A percentile compares a stretch with the other conserved stretches of the same genome.
Conservation (phyloP, 2,113 vertebrate species). For the Otus sunia region DNA sequence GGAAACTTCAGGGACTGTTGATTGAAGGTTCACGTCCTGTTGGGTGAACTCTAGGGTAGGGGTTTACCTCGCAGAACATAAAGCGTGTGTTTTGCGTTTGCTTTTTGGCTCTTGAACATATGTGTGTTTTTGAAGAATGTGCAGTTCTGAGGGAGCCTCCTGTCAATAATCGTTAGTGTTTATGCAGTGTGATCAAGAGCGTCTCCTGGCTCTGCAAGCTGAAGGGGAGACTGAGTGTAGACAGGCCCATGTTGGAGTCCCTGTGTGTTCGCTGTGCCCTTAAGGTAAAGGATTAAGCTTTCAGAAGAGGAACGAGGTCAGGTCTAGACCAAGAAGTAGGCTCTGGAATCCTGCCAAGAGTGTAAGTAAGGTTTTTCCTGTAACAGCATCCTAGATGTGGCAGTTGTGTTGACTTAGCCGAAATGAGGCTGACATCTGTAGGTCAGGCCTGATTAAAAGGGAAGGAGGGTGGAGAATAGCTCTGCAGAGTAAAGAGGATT, state of each 20-base stretch:
- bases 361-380: conserved; percentile 43
- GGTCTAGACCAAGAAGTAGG: conserved; percentile 44
- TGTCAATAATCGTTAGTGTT: neutral
- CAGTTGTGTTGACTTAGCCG: conserved; percentile 49
- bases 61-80: neutral
- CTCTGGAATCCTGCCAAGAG: conserved; percentile 42
- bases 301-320: conserved; percentile 36
- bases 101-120: neutral
- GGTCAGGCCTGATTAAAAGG: conserved; percentile 55
- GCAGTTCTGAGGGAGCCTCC: neutral
- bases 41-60: neutral
- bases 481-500: conserved; percentile 34
- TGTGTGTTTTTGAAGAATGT: neutral
- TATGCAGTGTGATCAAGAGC: conserved; percentile 2
- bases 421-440: conserved; percentile 62
- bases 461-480: conserved; percentile 24
- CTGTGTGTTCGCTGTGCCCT: conserved; percentile 20
- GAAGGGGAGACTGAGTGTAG: neutral
- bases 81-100: neutral
- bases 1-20: neutral
- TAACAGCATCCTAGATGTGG: conserved; percentile 49
- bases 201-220: neutral
- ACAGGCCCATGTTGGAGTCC: neutral
- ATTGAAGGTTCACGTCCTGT: neutral
- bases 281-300: conserved; percentile 48